Conservation (phyloP, 2,888 invertebrate genomes). For the Troides oblongomaculatus region DNA sequence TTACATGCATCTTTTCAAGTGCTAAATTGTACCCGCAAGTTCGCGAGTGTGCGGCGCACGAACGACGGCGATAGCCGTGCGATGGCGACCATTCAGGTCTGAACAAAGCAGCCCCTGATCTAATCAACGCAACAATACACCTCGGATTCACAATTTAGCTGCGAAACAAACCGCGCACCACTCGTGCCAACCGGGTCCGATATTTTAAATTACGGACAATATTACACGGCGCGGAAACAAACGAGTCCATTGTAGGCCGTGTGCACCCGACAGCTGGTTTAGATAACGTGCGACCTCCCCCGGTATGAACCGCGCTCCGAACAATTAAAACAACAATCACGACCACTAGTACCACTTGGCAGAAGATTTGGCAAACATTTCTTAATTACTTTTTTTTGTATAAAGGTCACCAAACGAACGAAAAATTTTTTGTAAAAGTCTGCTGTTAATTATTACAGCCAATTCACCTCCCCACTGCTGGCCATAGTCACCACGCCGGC, state of each 20-base stretch:
- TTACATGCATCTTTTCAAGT: not conserved
- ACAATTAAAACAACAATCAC: constrained; percentile 59
- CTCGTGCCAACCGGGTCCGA: constrained; percentile 57
- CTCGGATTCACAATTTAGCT: constrained; percentile 65
- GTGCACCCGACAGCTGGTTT: constrained; percentile 73
- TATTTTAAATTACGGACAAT: constrained; percentile 77
- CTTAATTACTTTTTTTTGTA: constrained; percentile 15
- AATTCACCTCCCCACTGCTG: no score
- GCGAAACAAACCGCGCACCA: constrained; percentile 61
- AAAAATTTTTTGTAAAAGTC: not conserved
- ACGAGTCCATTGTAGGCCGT: constrained; percentile 69
- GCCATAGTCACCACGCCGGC: no score
- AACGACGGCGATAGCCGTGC: constrained; percentile 56
- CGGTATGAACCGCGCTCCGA: constrained; percentile 61
- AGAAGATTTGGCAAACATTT: constrained; percentile 32
- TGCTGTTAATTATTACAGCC: no score
- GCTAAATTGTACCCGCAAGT: constrained; percentile 41
- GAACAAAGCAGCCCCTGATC: constrained; percentile 72
- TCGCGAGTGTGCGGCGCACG: constrained; percentile 56
- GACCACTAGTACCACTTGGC: constrained; percentile 40
- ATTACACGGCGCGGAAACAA: constrained; percentile 69
- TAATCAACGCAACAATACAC: constrained; percentile 77
- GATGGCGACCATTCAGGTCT: constrained; percentile 58
- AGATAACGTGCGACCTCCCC: constrained; percentile 74
- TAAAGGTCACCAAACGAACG: constrained; percentile 3